phyloP scores from a whole-genome alignment of 2,888 invertebrate genomes.

The Cantharis lateralis region DNA sequence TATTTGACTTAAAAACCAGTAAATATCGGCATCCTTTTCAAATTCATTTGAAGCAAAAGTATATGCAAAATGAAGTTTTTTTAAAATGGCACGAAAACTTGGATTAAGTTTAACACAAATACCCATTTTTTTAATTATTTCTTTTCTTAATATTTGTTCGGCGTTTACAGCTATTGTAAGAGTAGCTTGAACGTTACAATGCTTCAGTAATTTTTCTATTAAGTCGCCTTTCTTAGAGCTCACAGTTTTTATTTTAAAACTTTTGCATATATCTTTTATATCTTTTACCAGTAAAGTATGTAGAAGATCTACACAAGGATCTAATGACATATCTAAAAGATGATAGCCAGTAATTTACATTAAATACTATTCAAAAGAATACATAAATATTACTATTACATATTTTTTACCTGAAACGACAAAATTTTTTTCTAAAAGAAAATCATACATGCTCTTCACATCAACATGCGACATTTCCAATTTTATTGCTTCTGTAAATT shows the following conservation, averaged over 20 bases:
- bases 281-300: conserved; percentile 27
- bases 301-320: conserved; percentile 28
- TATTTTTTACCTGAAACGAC: conserved; percentile 36
- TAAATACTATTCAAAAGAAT: neutral
- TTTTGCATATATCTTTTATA: conserved; percentile 31
- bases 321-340: conserved; percentile 34
- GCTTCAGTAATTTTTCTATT: conserved; percentile 35
- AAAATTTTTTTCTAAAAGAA: conserved; percentile 36
- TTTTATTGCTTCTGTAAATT: conserved; percentile 26
- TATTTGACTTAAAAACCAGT: conserved; percentile 35
- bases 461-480: conserved; percentile 33
- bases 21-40: conserved; percentile 37
- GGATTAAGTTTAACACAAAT: conserved; percentile 41
- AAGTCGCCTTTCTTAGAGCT: conserved; percentile 28
- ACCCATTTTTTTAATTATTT: conserved; percentile 41
- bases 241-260: conserved; percentile 28
- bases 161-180: conserved; percentile 39
- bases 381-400: neutral
- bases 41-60: conserved; percentile 43
- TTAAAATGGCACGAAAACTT: conserved; percentile 36
- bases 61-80: conserved; percentile 42
- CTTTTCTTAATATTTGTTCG: conserved; percentile 40
- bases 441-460: conserved; percentile 34
- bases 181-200: conserved; percentile 41
- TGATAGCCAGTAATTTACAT: neutral